Base-by-base conservation (phyloP, 1,140 invertebrate species). In the Drosophila littoralis region DNA sequence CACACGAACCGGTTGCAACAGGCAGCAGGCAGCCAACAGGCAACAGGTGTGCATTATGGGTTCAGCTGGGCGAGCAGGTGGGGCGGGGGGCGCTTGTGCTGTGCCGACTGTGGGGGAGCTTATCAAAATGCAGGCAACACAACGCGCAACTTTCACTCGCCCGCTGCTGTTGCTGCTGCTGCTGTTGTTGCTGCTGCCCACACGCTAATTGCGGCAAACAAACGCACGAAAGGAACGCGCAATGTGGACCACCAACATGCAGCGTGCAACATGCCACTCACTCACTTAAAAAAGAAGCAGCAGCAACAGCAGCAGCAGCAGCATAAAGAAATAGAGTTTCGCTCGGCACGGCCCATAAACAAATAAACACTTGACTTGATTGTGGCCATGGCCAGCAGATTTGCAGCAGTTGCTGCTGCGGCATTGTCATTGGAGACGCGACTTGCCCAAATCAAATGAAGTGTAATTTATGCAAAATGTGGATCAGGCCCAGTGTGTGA, bases 281-380 rank as follows among this genome's bases (percentile, higher is more conserved):
- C 75, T 57, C 67, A 64, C 73, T 72, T 57, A 51, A 51, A 64
- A 54, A 45, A 55, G 51, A 40, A 54, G 28, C 58, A 48, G 48
- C 17, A 66, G 65, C 28, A 51, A 46, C 15, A 59, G 42, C 40
- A 67, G 51, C 57, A 36, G 4, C 13, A 64, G 32, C 51, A 52
- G n/a, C 28, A 52, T 35, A 48, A 22, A 61, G 58, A 50, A 55
- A 35, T 35, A 75, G 69, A 81, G 57, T 46, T 35, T 42, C 28
- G 43, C 60, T 52, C 32, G 51, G 73, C 67, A 46, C 46, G 17
- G 74, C 54, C 75, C 82, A 85, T 81, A 85, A 85, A 79, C 82
- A 85, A 86, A 86, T 86, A 85, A 85, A 86, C 83, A 88, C 83
- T 88, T 88, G 76, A 88, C 79, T 88, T 82, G 83, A 82, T 82